These are phyloP conservation scores for Nomada flava DNA, from an alignment of 2,888 invertebrate genomes.

Conservation along the genomic window DNA sequence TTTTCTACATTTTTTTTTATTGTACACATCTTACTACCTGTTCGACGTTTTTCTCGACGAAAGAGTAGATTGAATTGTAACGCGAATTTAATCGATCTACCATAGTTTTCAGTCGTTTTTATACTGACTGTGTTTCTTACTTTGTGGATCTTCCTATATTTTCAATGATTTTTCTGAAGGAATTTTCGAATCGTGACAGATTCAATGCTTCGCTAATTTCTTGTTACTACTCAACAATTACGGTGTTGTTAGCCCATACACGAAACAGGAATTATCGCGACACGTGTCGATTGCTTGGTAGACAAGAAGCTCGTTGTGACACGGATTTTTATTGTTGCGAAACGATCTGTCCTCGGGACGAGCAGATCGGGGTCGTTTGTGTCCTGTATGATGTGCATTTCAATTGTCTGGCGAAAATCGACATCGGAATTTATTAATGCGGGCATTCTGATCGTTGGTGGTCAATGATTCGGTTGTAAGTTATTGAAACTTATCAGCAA, in stretches of 20 bases:
- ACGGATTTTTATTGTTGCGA: slow-evolving; percentile 36
- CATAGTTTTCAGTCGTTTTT: too few species aligned
- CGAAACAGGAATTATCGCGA: slow-evolving; percentile 30
- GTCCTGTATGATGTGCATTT: not conserved
- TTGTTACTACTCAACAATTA: not conserved
- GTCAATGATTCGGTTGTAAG: not conserved
- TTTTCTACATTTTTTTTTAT: not conserved
- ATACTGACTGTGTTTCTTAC: too few species aligned
- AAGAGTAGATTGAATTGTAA: not conserved
- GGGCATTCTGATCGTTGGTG: not conserved
- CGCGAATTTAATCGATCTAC: too few species aligned
- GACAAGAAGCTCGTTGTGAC: slow-evolving; percentile 16
- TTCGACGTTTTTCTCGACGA: not conserved
- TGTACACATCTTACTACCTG: too few species aligned
- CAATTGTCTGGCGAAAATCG: not conserved
- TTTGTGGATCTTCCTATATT: too few species aligned
- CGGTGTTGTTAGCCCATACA: slow-evolving; percentile 12
- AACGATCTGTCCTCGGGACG: slow-evolving; percentile 16
- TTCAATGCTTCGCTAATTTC: not conserved
- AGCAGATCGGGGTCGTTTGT: not conserved
- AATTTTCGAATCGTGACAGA: not conserved
- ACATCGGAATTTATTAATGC: not conserved
- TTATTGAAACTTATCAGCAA: not conserved
- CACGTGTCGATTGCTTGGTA: not conserved
- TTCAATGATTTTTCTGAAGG: too few species aligned